Evolutionary conservation across 2,888 invertebrate genomes (phyloP), one percentile per base, ranked within the genome.

Genomic region (Himalopsyche kuldschensis): DNA sequence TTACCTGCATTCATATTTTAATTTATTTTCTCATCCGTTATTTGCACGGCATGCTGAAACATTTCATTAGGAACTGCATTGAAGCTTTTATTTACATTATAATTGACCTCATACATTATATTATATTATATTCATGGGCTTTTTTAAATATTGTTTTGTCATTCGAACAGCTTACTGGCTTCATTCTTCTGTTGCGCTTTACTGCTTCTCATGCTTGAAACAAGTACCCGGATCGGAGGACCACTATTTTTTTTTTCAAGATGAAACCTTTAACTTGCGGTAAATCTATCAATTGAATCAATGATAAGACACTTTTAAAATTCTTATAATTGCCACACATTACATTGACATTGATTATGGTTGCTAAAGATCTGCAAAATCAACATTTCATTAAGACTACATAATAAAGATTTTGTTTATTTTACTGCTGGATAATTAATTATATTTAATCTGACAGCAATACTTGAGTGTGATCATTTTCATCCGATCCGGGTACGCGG

Each of bases 141-240:
- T 69, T 27, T n/a, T 69, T 69, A 69, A 69, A 69, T 69, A 69
- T 69, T 69, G 20, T 24, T 27, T 27, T 69, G 63, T 69, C 69
- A 69, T 69, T 69, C 69, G 15, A 69, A 69, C 69, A 69, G 69
- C 69, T 69, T 69, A 69, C 15, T 27, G 69, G 69, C 69, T 69
- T 69, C 69, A 27, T 15, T 69, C 27, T 69, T 69, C 69, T 69
- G 69, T 69, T 41, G 77, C 41, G 77, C 77, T 77, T 77, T 46
- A 77, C 30, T 35, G 77, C 77, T 77, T 77, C 11, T 77, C 46
- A 32, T 77, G 77, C 77, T 77, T 77, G 46, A 30, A 69, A 69
- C 69, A 30, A 69, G 69, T 69, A 30, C 69, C 27, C 69, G 69
- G 69, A 69, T 69, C 69, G 27, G 69, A 69, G 11, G 69, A 27